Evolutionary conservation across 2,113 vertebrate species (phyloP).

Genomic region (Melierax canorus): DNA sequence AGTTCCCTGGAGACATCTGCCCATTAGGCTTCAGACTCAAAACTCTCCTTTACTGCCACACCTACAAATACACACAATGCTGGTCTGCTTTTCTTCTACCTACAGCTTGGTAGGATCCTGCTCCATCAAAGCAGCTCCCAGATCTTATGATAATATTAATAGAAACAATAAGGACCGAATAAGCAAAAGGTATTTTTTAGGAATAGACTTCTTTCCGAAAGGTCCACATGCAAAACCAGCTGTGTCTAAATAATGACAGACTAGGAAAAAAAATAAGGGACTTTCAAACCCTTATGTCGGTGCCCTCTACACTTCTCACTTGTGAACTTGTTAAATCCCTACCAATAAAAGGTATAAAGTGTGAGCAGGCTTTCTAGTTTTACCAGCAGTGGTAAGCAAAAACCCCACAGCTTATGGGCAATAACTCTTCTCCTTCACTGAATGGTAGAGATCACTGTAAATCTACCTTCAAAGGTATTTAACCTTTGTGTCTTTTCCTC

Average conservation of each 20-base stretch:
- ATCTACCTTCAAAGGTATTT: not conserved
- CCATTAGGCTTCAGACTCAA: not conserved
- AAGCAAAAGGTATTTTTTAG: not conserved
- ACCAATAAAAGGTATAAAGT: not conserved
- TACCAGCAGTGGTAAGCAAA: not conserved
- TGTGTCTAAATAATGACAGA: not conserved
- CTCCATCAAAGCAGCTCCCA: not conserved
- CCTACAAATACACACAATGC: not conserved
- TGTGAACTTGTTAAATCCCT: not conserved
- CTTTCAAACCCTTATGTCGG: not conserved
- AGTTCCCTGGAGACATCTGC: not conserved
- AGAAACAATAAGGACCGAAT: not conserved
- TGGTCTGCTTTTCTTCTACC: accelerated
- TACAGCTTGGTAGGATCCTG: not conserved
- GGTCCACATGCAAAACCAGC: not conserved
- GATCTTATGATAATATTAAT: not conserved
- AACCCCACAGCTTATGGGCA: not conserved
- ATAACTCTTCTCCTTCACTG: not conserved
- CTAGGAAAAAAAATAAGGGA: not conserved
- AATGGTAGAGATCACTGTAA: not conserved
- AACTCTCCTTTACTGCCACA: not conserved
- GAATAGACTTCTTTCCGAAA: not conserved
- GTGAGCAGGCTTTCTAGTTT: not conserved
- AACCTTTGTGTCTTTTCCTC: not conserved
- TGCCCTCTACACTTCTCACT: not conserved